Evolutionary conservation across 2,797 vertebrate genomes (phyloP).

Genomic region (Leucoraja ocellata): DNA sequence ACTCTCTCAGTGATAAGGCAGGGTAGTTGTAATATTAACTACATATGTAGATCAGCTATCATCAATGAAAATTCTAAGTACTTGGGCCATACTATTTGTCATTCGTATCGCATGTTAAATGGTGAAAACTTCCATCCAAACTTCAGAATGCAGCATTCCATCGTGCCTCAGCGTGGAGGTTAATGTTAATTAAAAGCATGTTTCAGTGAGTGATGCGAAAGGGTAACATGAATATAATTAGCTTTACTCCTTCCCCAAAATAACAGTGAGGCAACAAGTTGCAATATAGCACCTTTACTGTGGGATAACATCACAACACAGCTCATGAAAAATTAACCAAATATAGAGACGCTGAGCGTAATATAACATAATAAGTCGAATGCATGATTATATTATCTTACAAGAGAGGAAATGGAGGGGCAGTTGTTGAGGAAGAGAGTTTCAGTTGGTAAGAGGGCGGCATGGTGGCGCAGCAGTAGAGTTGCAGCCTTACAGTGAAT

Average conservation of each 20-base stretch:
- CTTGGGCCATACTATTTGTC: background rate
- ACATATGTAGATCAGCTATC: too few relatives aligned
- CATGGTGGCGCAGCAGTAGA: too few relatives aligned
- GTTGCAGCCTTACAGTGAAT: too few relatives aligned
- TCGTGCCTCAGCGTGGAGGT: background rate
- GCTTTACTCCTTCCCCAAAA: background rate
- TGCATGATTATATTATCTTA: background rate
- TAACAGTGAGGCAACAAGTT: background rate
- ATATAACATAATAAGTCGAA: too few relatives aligned
- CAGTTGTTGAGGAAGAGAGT: background rate
- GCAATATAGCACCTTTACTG: background rate
- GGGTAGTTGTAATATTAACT: background rate
- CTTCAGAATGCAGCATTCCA: background rate
- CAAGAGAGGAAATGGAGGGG: background rate
- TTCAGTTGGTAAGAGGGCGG: background rate
- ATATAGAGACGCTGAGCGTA: background rate
- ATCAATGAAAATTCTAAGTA: background rate
- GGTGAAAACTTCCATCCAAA: background rate
- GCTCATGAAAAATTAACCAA: background rate
- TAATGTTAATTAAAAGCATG: slow-evolving; percentile 3
- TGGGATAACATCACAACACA: background rate
- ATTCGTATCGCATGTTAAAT: background rate
- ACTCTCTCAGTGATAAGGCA: too few relatives aligned
- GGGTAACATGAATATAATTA: background rate
- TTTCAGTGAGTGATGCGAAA: background rate